A percentile compares a stretch with the other conserved stretches of the same genome.
These are phyloP conservation scores for Hemistola chrysoprasaria DNA, from an alignment of 2,888 invertebrate genomes.

Conservation along the genomic window DNA sequence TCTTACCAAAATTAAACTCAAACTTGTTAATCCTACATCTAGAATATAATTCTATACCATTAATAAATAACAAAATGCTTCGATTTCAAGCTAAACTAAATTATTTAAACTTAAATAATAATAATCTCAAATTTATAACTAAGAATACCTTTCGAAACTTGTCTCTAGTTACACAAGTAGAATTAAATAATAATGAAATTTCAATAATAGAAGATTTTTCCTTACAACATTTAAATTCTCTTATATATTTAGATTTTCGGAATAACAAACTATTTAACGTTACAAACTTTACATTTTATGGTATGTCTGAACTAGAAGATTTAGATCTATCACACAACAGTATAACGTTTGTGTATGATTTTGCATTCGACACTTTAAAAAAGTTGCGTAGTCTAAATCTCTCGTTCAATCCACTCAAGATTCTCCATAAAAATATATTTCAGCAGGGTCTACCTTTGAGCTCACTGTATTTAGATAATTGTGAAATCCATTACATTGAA, in stretches of 20 bases:
- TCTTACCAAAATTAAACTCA: slow-evolving; percentile 87
- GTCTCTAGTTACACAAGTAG: slow-evolving; percentile 87
- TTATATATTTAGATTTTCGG: slow-evolving; percentile 90
- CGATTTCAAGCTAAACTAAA: slow-evolving; percentile 90
- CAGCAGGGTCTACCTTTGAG: slow-evolving; percentile 89
- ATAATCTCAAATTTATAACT: slow-evolving; percentile 87
- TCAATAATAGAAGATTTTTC: slow-evolving; percentile 90
- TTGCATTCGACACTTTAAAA: slow-evolving; percentile 89
- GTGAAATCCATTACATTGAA: slow-evolving; percentile 88
- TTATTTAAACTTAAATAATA: slow-evolving; percentile 91
- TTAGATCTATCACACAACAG: slow-evolving; percentile 88
- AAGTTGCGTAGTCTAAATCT: slow-evolving; percentile 90
- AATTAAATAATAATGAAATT: slow-evolving; percentile 90
- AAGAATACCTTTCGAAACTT: slow-evolving; percentile 89
- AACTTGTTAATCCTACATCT: slow-evolving; percentile 89
- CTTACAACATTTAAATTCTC: slow-evolving; percentile 88
- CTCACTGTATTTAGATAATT: slow-evolving; percentile 88
- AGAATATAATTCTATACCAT: slow-evolving; percentile 88
- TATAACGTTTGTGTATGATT: slow-evolving; percentile 86
- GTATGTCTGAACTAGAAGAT: slow-evolving; percentile 90
- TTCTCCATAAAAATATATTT: slow-evolving; percentile 88
- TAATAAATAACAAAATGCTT: slow-evolving; percentile 88
- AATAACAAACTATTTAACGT: slow-evolving; percentile 87
- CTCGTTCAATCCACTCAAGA: slow-evolving; percentile 88
- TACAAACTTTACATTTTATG: slow-evolving; percentile 87